Evolutionary conservation across 2,888 invertebrate genomes (phyloP).

Genomic region (Patella ulyssiponensis): DNA sequence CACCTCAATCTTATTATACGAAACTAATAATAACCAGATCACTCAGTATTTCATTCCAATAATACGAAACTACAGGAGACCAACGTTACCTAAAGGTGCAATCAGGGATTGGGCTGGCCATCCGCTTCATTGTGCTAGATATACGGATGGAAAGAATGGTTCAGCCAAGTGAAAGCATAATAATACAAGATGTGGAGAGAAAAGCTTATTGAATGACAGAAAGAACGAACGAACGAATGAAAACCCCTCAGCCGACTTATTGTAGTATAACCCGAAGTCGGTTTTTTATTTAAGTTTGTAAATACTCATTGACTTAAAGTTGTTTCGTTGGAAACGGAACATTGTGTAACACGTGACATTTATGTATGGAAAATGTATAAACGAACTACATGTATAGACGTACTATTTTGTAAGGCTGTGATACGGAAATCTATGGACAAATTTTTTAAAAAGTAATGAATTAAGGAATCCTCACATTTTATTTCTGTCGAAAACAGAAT

Average conservation of each 20-base stretch:
- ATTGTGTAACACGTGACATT: constrained; percentile 12
- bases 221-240: neutral
- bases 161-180: constrained; percentile 4
- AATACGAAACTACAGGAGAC: neutral
- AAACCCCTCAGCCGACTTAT: neutral
- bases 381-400: neutral
- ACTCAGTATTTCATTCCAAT: too few species aligned
- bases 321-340: neutral
- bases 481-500: too few species aligned
- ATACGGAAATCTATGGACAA: neutral
- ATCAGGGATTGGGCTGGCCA: constrained; percentile 11
- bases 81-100: neutral
- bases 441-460: too few species aligned
- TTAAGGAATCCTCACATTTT: too few species aligned
- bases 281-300: constrained; percentile 9
- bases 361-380: neutral
- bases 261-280: neutral
- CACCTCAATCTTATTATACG: too few species aligned
- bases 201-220: neutral
- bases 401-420: constrained; percentile 4
- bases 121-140: neutral
- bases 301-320: constrained; percentile 8
- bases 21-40: too few species aligned
- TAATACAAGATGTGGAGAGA: neutral
- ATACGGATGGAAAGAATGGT: neutral